Evolutionary conservation across 2,797 vertebrate genomes (phyloP), one percentile per base, ranked within the genome.

Genomic region (Halcyon chelicuti): DNA sequence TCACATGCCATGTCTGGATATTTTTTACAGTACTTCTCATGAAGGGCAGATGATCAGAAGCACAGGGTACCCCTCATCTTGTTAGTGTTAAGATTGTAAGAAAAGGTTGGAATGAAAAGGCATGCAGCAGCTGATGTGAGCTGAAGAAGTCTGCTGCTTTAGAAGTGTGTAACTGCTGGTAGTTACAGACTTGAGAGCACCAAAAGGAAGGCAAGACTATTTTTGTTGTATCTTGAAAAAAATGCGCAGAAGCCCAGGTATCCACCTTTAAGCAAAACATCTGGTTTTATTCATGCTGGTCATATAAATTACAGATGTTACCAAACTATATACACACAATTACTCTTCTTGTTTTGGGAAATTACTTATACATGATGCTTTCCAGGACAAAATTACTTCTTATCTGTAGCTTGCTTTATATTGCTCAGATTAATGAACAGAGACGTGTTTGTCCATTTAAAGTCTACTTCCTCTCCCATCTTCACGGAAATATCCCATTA

Each of bases 301-400:
- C 35, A 47, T 68, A 85, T 88, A 95, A 95, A 70, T 93, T 94
- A 96, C 73, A 96, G 90, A 35, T 72, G 44, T 81, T 70, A 39
- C 23, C 22, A 67, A 20, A 66, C 33, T 91, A 94, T 91, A 52
- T 91, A 95, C 85, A 94, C 8, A 94, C 7, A 80, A 10, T 16
- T 65, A 29, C 37, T 80, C 3, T 39, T 39, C 4, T 33, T 75
- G 6, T 39, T 92, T 61, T 57, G 29, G 58, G 62, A 46, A 67
- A 60, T 39, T 29, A 39, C 60, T 88, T 62, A 29, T 65, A n/a
- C 0, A 0, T 6, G 5, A 33, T 57, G 11, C 22, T 76, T 93
- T 54, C 42, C 3, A 11, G 81, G 46, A 57, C 31, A 82, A 88
- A 78, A 67, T 14, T 1, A 33, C 15, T 86, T 35, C 4, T 33